A percentile compares a stretch with the other conserved stretches of the same genome.
Conservation (phyloP, 2,113 vertebrate genomes). For the Phalacrocorax pelagicus region DNA sequence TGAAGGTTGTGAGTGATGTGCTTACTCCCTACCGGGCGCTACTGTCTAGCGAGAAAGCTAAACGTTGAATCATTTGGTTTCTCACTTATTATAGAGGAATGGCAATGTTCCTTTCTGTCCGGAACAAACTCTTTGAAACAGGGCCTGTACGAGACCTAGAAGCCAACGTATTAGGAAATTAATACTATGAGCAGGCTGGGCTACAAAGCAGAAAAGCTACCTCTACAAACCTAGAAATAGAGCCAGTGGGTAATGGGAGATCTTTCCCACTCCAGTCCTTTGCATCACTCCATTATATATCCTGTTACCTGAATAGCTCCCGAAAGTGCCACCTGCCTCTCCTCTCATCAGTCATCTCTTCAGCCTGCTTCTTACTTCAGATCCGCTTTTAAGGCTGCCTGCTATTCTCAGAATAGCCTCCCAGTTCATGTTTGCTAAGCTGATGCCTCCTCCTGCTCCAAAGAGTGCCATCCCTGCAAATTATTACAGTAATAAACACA, state of each 20-base stretch:
- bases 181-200: neutral
- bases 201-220: neutral
- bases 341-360: slow-evolving; percentile 12
- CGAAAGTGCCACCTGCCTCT: neutral
- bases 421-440: slow-evolving; percentile 41
- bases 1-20: fast-evolving
- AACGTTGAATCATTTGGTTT: neutral
- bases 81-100: neutral
- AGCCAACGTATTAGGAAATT: neutral
- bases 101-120: neutral
- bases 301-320: slow-evolving; percentile 49
- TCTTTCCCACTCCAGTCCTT: neutral
- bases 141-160: fast-evolving
- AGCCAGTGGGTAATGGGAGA: neutral
- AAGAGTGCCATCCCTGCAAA: slow-evolving; percentile 57
- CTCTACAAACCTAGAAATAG: neutral
- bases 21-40: neutral
- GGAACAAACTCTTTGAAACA: neutral
- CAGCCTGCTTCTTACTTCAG: neutral
- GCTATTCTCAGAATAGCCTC: slow-evolving; percentile 49
- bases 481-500: slow-evolving; percentile 53
- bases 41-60: neutral
- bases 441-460: slow-evolving; percentile 51
- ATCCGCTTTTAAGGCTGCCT: slow-evolving; percentile 20
- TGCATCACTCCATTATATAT: neutral